Base-by-base conservation (phyloP, 2,113 vertebrate genomes). In the Procavia capensis region DNA sequence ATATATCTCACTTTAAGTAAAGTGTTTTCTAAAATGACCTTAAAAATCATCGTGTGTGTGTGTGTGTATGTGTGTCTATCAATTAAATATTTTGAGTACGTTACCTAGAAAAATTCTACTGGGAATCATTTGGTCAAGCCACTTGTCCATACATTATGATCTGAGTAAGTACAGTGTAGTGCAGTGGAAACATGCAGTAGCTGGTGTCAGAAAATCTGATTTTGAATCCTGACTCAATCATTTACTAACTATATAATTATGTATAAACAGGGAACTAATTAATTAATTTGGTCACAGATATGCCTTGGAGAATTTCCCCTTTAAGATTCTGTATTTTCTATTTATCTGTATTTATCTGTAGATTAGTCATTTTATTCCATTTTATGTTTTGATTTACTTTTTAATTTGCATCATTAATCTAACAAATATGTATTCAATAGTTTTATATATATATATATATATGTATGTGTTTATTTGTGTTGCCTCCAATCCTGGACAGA, bases 211-310 rank as follows among this genome's bases (percentile, higher is more conserved):
- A 76, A 86, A 57, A 89, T 54, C 27, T 74, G 57, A 79, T 88
- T 72, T 68, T 59, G 36, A 87, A 36, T 68, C 45, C 39, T 68
- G 29, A 59, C 39, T 64, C 10, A 31, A 3, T 85, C 54, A 63
- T 22, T 64, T 72, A 54, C 11, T 74, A 57, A n/a, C 27, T 75
- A 8, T 61, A 16, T 50, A 68, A 89, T 22, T 22, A 70, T 70
- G 22, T 20, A 36, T 36, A 34, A 7, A 27, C 68, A 78, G 19
- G 7, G 25, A 89, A 61, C 11, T 63, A 57, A 54, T 91, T 74
- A 88, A 72, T 92, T 93, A 79, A 39, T 24, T 94, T 75, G 36
- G 14, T 88, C 22, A 47, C 50, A 91, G 34, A 75, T 61, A 94
- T 61, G 91, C 6, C 19, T n/a, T 45, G 39, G 5, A 78, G 66